phyloP scores from a whole-genome alignment of 2,888 invertebrate species.

The Oasisia sp. region DNA sequence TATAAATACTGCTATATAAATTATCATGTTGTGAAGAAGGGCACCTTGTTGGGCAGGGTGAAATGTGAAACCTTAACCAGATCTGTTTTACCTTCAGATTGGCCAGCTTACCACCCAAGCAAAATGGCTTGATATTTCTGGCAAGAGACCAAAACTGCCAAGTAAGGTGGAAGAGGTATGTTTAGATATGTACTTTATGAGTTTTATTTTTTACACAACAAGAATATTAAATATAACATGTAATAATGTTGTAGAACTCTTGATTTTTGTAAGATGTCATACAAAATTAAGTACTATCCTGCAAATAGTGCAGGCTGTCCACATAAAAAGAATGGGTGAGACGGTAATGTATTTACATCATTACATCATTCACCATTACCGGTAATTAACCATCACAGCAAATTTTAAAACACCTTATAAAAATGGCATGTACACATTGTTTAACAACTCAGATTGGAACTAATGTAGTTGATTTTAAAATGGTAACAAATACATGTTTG shows the following conservation, averaged over 20 bases:
- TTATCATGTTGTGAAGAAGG: neutral
- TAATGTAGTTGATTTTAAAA: neutral
- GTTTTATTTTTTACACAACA: neutral
- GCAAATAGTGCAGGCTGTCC: too few relatives aligned
- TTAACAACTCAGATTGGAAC: neutral
- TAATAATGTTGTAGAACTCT: neutral
- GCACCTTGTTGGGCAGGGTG: neutral
- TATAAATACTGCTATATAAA: neutral
- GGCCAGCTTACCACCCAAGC: conserved; percentile 4
- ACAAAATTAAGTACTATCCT: too few relatives aligned
- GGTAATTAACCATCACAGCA: neutral
- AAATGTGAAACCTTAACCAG: neutral
- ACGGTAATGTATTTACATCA: too few relatives aligned
- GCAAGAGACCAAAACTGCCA: conserved; percentile 6
- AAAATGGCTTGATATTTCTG: conserved; percentile 4
- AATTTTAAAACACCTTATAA: neutral
- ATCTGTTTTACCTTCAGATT: conserved; percentile 1
- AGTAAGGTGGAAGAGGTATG: neutral
- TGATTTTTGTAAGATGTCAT: too few relatives aligned
- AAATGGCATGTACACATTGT: neutral
- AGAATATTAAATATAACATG: neutral
- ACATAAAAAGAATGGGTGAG: too few relatives aligned
- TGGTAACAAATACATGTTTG: too few relatives aligned
- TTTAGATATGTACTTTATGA: neutral
- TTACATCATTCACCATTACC: too few relatives aligned